Evolutionary conservation across 2,888 invertebrate species (phyloP), one percentile per base, ranked within the genome.

Genomic region (Trichopoda pennipes): DNA sequence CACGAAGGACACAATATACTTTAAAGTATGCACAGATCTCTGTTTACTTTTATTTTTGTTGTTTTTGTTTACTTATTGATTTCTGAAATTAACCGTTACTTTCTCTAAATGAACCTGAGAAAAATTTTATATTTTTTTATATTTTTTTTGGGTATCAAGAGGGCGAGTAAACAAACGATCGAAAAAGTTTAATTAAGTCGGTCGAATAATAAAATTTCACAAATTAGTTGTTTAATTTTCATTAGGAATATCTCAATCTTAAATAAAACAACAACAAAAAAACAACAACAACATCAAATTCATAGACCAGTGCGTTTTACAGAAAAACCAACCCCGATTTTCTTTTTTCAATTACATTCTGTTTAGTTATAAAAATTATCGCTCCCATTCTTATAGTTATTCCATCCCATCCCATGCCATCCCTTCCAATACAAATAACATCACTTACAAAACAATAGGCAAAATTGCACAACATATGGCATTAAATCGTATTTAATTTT

Each of bases 391-490:
- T 49, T 58, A 38, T 66, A 21, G 47, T 63, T 72, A 78, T 72
- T n/a, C n/a, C n/a, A n/a, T n/a, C n/a, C n/a, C n/a, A n/a, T n/a
- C n/a, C n/a, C n/a, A n/a, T 51, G 64, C 19, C 49, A 60, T 32
- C 61, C 28, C 53, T 53, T 51, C 53, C 60, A 76, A 44, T 49
- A 58, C 47, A 78, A n/a, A n/a, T 72, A 64, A 32, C 44, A 64
- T 63, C 23, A 49, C 72, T 72, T n/a, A 38, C 58, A 79, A 69
- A 79, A 79, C 78, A 79, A 79, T 66, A 79, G 53, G 61, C 35
- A 69, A 80, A 80, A 81, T 84, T 84, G 76, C 77, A 74, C 74
- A 84, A 84, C 84, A 84, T 84, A 84, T 84, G 84, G 84, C 80
- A 80, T 81, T 68, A 84, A 81, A 84, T 73, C 78, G 72, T 79